These are phyloP conservation scores for Cyprinella venusta DNA, from an alignment of 2,797 vertebrate genomes.

Conservation along the genomic window DNA sequence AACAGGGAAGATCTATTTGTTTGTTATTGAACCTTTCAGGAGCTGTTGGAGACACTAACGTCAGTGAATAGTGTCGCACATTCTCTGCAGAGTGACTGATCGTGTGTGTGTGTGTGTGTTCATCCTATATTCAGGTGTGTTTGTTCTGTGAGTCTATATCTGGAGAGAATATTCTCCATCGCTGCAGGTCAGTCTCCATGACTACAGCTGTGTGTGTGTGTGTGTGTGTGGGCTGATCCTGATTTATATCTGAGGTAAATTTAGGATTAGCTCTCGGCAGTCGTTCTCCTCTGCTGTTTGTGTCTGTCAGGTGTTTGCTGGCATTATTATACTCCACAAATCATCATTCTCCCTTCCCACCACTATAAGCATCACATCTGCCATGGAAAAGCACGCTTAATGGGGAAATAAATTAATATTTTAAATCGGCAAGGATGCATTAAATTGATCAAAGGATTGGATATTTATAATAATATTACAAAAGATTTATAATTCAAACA, in stretches of 20 bases:
- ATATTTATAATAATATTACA: neutral
- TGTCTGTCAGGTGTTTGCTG: neutral
- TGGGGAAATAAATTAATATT: neutral
- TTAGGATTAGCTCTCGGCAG: conserved; percentile 37
- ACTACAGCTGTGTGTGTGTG: conserved; percentile 34
- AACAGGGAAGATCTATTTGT: neutral
- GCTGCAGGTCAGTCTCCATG: conserved; percentile 36
- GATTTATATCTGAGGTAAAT: conserved; percentile 45
- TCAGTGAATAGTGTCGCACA: neutral
- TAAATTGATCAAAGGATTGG: neutral
- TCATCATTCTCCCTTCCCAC: too few relatives aligned
- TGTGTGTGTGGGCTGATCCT: conserved; percentile 41
- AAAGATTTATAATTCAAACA: neutral
- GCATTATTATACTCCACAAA: neutral
- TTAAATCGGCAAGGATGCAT: neutral
- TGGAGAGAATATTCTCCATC: conserved; percentile 22
- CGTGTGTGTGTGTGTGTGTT: too few relatives aligned
- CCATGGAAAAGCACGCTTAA: neutral
- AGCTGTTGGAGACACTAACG: neutral
- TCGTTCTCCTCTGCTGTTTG: neutral
- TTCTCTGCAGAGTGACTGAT: conserved; percentile 1
- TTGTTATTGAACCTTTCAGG: neutral
- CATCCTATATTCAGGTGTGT: conserved; percentile 14
- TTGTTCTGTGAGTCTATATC: conserved; percentile 32
- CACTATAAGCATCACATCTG: neutral